A percentile compares a stretch with the other conserved stretches of the same genome.
phyloP scores from a whole-genome alignment of 2,888 invertebrate species.

The Sinotaia quadrata region DNA sequence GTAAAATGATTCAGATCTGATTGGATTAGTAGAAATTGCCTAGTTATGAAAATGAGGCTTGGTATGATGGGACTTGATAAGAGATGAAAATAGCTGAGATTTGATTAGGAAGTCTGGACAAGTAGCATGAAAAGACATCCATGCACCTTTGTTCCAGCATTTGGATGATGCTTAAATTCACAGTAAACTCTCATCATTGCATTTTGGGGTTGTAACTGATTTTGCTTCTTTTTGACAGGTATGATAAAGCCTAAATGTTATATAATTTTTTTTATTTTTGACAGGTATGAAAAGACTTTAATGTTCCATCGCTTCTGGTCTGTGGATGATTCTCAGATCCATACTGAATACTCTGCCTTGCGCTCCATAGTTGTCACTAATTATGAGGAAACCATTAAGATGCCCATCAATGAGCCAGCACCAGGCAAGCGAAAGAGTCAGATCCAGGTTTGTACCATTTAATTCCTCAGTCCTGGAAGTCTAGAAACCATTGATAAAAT shows the following conservation, averaged over 20 bases:
- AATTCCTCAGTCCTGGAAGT: too few species aligned
- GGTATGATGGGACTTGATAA: too few species aligned
- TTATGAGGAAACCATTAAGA: slow-evolving; percentile 96
- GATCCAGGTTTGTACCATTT: slow-evolving; percentile 80
- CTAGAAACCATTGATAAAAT: too few species aligned
- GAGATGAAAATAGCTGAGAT: too few species aligned
- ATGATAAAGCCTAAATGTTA: background rate
- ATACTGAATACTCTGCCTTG: slow-evolving; percentile 96
- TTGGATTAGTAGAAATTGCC: too few species aligned
- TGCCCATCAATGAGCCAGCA: slow-evolving; percentile 99
- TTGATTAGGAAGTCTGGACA: too few species aligned
- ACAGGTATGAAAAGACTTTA: slow-evolving; percentile 81
- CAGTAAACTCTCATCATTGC: background rate
- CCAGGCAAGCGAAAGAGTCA: slow-evolving; percentile 94
- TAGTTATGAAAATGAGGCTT: too few species aligned
- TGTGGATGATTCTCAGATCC: slow-evolving; percentile 95
- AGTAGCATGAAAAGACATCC: too few species aligned
- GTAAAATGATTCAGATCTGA: too few species aligned
- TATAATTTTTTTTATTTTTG: slow-evolving; percentile 10
- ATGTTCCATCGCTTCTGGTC: slow-evolving; percentile 96
- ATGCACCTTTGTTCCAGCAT: too few species aligned
- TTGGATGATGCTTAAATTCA: too few species aligned
- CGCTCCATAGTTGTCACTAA: slow-evolving; percentile 97
- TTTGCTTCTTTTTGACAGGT: too few species aligned
- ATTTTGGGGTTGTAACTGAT: background rate